These are phyloP conservation scores for Philereme vetulata DNA, from an alignment of 2,888 invertebrate genomes.

Conservation along the genomic window DNA sequence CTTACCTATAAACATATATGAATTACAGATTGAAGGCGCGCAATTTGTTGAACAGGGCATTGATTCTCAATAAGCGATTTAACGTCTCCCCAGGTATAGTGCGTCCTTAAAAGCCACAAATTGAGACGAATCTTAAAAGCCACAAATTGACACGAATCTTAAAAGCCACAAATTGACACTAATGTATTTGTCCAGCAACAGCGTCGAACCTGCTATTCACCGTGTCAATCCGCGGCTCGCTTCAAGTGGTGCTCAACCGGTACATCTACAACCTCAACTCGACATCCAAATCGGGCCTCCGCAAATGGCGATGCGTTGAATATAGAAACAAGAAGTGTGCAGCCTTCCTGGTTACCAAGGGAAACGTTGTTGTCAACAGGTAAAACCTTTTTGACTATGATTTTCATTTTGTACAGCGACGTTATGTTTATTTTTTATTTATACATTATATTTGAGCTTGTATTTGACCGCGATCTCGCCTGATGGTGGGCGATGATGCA, in stretches of 20 bases:
- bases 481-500: no score
- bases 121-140: background rate
- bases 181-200: conserved; percentile 39
- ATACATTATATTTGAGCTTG: no score
- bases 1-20: no score
- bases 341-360: conserved; percentile 72
- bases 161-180: background rate
- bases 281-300: conserved; percentile 48
- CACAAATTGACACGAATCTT: background rate
- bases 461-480: no score
- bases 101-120: no score
- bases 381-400: conserved; percentile 28
- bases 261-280: conserved; percentile 77
- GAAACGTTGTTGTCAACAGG: conserved; percentile 74
- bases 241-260: conserved; percentile 76
- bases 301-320: conserved; percentile 79
- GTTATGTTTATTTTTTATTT: no score
- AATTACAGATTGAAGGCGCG: no score
- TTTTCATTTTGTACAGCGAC: background rate
- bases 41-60: no score
- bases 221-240: conserved; percentile 74
- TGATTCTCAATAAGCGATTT: no score
- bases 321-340: conserved; percentile 72
- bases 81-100: no score
- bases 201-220: conserved; percentile 69